Base-by-base conservation (phyloP, 2,888 invertebrate species). In the Hydroisotoma schaefferi region DNA sequence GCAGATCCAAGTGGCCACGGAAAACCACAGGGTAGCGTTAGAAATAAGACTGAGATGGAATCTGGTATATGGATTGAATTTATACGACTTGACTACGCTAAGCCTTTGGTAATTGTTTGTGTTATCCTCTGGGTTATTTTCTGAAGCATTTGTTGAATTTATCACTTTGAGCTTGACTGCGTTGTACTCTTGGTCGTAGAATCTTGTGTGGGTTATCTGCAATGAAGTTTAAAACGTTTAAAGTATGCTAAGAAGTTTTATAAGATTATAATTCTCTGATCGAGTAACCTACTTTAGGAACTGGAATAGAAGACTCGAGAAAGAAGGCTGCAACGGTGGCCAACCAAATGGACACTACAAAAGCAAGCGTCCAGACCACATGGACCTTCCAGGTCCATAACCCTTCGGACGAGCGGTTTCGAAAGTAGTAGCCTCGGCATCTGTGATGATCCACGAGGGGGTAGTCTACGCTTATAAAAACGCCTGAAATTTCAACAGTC, bases 391-490 rank as follows among this genome's bases (percentile, higher is more conserved):
- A 82, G n/a, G 73, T 74, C 79, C 79, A 79, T 12, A 33, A 33
- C 10, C 69, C 49, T 2, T 78, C 78, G 73, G 78, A 78, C 60
- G 78, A 77, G 20, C 74, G 71, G 23, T 76, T 73, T 37, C 74
- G 73, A 54, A 78, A 75, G 38, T 79, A 74, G 71, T 76, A 76
- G 12, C 83, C 83, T 62, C 83, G 78, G 73, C 83, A 83, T 51
- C 81, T 78, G 72, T 83, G 83, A 74, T 83, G 82, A 73, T 83
- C 82, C 72, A 83, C 83, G 15, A 83, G 76, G 4, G 82, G 82
- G 73, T 83, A 83, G 75, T 83, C 83, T 20, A 83, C 82, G 56
- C 82, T 80, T 70, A 83, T 81, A 73, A 83, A 83, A 27, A 83
- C 75, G 8, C 83, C 51, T 52, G 8, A 33, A 33, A n/a, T n/a